Conservation (phyloP, 1,140 invertebrate genomes). For the Megathymus violae region DNA sequence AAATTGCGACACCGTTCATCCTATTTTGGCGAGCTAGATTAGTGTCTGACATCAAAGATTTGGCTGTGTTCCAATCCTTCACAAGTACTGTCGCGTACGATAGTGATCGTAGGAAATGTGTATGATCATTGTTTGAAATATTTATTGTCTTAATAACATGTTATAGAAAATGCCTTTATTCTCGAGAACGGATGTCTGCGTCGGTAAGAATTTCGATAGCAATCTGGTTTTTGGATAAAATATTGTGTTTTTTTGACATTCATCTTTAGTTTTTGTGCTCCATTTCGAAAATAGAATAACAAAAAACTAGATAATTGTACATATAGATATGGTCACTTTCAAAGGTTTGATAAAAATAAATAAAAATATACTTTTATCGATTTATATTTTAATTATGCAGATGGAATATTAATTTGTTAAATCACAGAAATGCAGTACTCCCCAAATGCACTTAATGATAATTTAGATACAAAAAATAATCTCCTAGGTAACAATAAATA, state of each 20-base stretch:
- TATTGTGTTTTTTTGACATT: conserved; percentile 1
- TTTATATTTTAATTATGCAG: no score
- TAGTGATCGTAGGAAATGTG: conserved; percentile 13
- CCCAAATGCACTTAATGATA: no score
- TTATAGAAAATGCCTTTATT: conserved; percentile 3
- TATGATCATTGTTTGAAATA: conserved; percentile 20
- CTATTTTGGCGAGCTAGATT: conserved; percentile 34
- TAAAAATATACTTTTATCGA: no score
- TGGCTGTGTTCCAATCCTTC: conserved; percentile 15
- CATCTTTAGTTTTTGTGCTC: conserved; percentile 2
- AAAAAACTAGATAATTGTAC: no score
- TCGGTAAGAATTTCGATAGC: conserved; percentile 16
- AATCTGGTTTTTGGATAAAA: conserved; percentile 22
- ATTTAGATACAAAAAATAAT: no score
- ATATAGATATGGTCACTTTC: background rate
- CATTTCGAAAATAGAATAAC: no score
- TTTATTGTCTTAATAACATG: conserved; percentile 26
- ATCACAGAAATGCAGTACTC: no score
- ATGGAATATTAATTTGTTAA: no score
- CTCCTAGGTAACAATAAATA: no score
- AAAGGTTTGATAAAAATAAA: no score
- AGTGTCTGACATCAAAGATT: conserved; percentile 32
- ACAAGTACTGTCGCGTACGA: conserved; percentile 23
- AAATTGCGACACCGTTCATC: conserved; percentile 34
- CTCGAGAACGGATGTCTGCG: conserved; percentile 11